A percentile compares a stretch with the other conserved stretches of the same genome.
phyloP scores from a whole-genome alignment of 2,797 vertebrate genomes.

The Somateria mollissima region DNA sequence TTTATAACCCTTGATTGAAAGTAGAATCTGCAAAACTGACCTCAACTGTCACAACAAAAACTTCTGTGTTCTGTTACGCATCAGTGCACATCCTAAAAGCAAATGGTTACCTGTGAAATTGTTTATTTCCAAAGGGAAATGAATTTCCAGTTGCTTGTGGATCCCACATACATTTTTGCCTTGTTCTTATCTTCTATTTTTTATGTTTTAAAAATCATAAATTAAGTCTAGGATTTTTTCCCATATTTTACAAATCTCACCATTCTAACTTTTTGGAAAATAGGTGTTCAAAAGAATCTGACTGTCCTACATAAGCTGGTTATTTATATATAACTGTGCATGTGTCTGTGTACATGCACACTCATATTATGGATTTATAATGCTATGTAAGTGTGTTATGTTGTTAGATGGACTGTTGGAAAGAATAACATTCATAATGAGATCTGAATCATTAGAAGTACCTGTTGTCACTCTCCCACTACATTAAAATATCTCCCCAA shows the following conservation, averaged over 20 bases:
- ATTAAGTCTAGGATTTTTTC: neutral
- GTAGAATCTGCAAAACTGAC: neutral
- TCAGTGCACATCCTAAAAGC: neutral
- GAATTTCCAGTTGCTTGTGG: neutral
- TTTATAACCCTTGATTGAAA: neutral
- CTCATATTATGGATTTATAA: neutral
- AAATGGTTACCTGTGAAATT: neutral
- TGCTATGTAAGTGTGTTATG: neutral
- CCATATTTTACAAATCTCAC: neutral
- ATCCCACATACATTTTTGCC: neutral
- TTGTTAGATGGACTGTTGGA: neutral
- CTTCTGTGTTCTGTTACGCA: neutral
- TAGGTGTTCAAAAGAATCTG: fast-evolving
- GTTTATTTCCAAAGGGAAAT: neutral
- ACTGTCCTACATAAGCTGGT: neutral
- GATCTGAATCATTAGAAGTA: neutral
- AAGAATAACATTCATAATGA: neutral
- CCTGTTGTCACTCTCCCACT: neutral
- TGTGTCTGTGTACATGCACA: neutral
- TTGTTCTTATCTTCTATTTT: neutral
- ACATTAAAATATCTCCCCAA: neutral
- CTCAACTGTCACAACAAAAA: neutral
- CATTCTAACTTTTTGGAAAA: neutral
- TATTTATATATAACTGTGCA: fast-evolving
- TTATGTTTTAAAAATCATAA: neutral